Conservation (phyloP, 2,113 vertebrate species). For the Thinocorus orbignyianus region DNA sequence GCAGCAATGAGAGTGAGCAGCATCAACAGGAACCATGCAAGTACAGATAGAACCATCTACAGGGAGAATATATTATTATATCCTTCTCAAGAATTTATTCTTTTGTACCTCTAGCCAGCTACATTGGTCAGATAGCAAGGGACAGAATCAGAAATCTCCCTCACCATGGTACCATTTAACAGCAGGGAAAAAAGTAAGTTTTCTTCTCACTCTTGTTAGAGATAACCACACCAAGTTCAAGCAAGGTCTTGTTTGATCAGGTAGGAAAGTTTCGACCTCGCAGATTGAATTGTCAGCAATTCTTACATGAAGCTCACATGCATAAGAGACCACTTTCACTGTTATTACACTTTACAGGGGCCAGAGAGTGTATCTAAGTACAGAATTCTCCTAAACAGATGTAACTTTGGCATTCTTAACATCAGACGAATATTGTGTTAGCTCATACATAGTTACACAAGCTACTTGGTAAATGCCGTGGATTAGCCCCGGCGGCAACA, state of each 20-base stretch:
- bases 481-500: too few species aligned
- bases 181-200: not conserved
- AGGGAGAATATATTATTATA: not conserved
- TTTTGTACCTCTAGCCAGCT: not conserved
- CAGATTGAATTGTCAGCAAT: not conserved
- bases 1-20: not conserved
- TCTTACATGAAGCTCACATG: not conserved
- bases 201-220: not conserved
- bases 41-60: not conserved
- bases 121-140: not conserved
- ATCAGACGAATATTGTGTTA: not conserved
- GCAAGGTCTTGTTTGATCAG: not conserved
- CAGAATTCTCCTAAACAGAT: not conserved
- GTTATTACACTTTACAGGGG: not conserved
- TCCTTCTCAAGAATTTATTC: not conserved
- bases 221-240: not conserved
- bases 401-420: not conserved
- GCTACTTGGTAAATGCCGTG: not conserved
- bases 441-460: not conserved
- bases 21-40: not conserved
- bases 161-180: not conserved
- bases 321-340: not conserved
- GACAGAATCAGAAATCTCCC: not conserved
- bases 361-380: not conserved
- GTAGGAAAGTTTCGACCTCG: accelerated